Evolutionary conservation across 2,888 invertebrate species (phyloP).

Genomic region (Harpalus rufipes): DNA sequence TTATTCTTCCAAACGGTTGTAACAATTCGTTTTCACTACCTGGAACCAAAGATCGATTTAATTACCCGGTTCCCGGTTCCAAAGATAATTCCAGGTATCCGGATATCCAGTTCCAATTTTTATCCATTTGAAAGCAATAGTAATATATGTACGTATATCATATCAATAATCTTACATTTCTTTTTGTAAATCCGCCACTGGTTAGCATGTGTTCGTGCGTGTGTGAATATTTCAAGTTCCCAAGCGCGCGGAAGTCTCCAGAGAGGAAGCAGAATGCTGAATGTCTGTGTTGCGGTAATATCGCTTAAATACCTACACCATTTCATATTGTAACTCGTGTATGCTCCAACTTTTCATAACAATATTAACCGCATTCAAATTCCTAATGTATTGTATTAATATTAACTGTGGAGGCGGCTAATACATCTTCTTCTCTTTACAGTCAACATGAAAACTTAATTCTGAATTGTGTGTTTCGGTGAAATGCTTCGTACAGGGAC

Average conservation of each 20-base stretch:
- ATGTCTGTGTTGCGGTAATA: slow-evolving; percentile 1
- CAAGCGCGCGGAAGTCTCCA: not conserved
- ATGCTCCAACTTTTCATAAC: not conserved
- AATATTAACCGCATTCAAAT: not conserved
- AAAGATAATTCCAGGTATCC: no score
- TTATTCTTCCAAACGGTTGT: no score
- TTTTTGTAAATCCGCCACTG: not conserved
- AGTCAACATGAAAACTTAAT: not conserved
- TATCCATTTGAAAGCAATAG: no score
- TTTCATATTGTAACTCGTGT: not conserved
- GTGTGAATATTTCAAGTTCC: not conserved
- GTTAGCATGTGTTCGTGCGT: not conserved
- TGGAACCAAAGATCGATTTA: no score
- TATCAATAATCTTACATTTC: no score
- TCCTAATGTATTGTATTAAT: not conserved
- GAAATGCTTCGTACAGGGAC: not conserved
- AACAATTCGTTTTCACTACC: no score
- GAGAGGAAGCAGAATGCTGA: not conserved
- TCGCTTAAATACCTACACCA: not conserved
- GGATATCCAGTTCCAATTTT: no score
- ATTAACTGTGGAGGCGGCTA: not conserved
- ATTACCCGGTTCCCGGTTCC: no score
- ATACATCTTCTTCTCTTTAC: not conserved
- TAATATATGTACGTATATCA: no score
- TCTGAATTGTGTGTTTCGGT: not conserved